phyloP scores from a whole-genome alignment of 2,888 invertebrate genomes.

The Drepanosiphum platanoidis region DNA sequence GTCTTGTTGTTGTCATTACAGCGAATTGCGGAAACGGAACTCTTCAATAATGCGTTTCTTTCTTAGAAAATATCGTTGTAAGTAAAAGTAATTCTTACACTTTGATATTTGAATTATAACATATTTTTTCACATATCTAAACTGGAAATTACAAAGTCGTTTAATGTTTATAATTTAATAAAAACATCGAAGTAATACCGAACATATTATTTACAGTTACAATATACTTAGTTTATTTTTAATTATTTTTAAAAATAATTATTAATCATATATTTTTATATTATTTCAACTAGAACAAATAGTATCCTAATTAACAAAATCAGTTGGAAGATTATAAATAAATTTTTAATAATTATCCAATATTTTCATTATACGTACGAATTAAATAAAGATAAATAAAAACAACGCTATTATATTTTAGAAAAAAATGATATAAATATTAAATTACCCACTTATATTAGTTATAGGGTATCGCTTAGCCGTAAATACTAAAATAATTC shows the following conservation, averaged over 20 bases:
- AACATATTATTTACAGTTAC: too few species aligned
- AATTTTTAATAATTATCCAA: not conserved
- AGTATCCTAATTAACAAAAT: not conserved
- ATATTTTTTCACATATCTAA: not conserved
- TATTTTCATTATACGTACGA: not conserved
- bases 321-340: not conserved
- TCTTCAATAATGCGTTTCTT: too few species aligned
- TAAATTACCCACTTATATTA: not conserved
- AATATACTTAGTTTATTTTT: too few species aligned
- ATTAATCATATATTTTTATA: not conserved
- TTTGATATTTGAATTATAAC: not conserved
- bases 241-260: not conserved
- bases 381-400: not conserved
- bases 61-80: too few species aligned
- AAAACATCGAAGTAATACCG: too few species aligned
- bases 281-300: not conserved
- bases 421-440: not conserved
- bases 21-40: not conserved
- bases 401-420: too few species aligned
- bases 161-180: not conserved
- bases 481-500: constrained; percentile 21
- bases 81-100: not conserved
- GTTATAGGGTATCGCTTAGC: constrained; percentile 8
- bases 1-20: not conserved
- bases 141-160: not conserved